phyloP scores from a whole-genome alignment of 2,797 vertebrate genomes.

The Benthosema pterotum region DNA sequence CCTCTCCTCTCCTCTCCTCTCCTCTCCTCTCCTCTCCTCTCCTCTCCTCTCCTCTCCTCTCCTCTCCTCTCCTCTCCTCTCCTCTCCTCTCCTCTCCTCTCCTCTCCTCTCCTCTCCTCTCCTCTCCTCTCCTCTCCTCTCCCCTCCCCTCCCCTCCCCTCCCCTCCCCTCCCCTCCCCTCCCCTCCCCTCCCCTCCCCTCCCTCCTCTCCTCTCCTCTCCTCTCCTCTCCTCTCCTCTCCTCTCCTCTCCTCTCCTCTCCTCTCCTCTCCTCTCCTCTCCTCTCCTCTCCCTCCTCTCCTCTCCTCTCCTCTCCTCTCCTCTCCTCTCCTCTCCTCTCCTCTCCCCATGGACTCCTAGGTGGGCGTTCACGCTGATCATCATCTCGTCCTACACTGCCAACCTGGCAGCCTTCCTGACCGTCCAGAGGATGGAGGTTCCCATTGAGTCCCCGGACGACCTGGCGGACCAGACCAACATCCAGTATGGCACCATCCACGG shows the following conservation, averaged over 20 bases:
- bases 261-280: neutral
- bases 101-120: neutral
- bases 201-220: neutral
- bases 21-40: neutral
- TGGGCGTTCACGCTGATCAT: constrained; percentile 97
- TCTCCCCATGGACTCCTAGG: constrained; percentile 68
- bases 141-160: neutral
- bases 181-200: no score
- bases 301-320: neutral
- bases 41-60: neutral
- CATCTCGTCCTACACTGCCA: constrained; percentile 96
- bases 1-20: neutral
- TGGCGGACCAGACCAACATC: constrained; percentile 95
- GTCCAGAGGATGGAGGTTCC: constrained; percentile 96
- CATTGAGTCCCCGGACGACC: constrained; percentile 91
- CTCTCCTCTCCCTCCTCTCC: neutral
- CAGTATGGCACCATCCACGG: constrained; percentile 95
- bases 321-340: neutral
- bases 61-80: neutral
- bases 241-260: neutral
- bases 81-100: neutral
- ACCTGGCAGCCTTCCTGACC: constrained; percentile 93
- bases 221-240: neutral
- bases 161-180: neutral
- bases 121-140: neutral